phyloP scores from a whole-genome alignment of 30 jellyfish, hydroid and myxozoan genomes.

The Mastigias papua region DNA sequence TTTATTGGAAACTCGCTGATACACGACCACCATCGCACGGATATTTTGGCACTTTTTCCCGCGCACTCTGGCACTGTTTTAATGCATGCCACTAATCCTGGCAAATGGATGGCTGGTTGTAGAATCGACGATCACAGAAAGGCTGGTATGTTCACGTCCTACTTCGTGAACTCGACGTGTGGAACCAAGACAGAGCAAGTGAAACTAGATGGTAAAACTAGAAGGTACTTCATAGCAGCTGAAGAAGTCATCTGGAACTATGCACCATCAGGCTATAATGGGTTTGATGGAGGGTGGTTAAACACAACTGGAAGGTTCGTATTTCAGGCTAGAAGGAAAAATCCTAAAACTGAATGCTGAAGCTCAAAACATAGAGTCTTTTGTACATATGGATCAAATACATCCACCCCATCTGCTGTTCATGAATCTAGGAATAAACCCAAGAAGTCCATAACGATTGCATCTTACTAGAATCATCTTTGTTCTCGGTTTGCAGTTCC shows the following conservation, averaged over 20 bases:
- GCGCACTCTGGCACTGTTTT: conserved; percentile 60
- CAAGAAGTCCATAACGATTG: too few relatives aligned
- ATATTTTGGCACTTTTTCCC: conserved; percentile 57
- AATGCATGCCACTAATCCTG: conserved; percentile 66
- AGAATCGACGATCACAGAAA: conserved; percentile 37
- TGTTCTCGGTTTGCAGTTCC: too few relatives aligned
- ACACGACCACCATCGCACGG: conserved; percentile 74
- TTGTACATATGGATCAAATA: too few relatives aligned
- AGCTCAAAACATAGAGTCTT: too few relatives aligned
- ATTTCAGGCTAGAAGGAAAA: background rate
- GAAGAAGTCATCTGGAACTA: conserved; percentile 63
- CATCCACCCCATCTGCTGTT: too few relatives aligned
- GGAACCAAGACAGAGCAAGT: conserved; percentile 17
- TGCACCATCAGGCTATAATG: conserved; percentile 32
- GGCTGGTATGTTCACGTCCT: conserved; percentile 63
- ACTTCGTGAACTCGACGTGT: conserved; percentile 47
- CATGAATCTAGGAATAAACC: too few relatives aligned
- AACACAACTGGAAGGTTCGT: conserved; percentile 37
- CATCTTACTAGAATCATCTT: too few relatives aligned
- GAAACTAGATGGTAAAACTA: conserved; percentile 19
- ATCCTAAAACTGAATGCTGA: too few relatives aligned
- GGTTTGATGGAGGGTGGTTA: conserved; percentile 49
- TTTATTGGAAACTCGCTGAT: conserved; percentile 59
- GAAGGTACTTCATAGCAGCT: conserved; percentile 59
- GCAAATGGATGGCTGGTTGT: conserved; percentile 63